Conservation (phyloP, 30 jellyfish, hydroid and myxozoan species). For the Aurelia sp. region DNA sequence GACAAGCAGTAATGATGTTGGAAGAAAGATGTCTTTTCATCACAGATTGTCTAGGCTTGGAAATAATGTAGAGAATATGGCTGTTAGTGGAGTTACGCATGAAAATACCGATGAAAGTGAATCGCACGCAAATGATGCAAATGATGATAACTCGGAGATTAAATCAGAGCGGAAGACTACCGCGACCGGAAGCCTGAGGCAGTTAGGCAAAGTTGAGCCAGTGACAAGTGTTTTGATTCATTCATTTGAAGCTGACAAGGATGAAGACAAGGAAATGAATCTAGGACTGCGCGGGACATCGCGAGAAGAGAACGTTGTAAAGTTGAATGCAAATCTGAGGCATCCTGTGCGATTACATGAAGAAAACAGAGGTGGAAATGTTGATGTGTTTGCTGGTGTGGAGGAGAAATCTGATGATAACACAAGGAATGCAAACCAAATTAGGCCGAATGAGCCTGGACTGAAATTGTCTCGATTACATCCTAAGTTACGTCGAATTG, state of each 20-base stretch:
- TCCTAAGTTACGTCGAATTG: no score
- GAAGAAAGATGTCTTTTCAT: not conserved
- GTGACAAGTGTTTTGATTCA: conserved; percentile 53
- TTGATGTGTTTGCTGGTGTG: conserved; percentile 48
- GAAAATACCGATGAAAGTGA: not conserved
- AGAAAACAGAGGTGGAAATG: not conserved
- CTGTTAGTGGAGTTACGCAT: not conserved
- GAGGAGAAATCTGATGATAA: conserved; percentile 16
- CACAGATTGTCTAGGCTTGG: no score
- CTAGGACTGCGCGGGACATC: conserved; percentile 9
- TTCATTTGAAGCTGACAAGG: conserved; percentile 53
- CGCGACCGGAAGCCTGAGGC: conserved; percentile 19
- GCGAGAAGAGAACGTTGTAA: conserved; percentile 20
- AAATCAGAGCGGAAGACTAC: conserved; percentile 2
- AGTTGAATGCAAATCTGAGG: not conserved
- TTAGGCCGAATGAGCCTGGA: no score
- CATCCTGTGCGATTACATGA: not conserved
- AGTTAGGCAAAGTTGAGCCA: conserved; percentile 14
- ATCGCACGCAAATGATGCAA: not conserved
- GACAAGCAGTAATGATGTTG: not conserved
- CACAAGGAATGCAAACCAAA: not conserved
- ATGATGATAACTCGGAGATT: no score
- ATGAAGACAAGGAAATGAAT: conserved; percentile 5
- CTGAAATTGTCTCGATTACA: no score
- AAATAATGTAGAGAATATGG: not conserved